phyloP scores from a whole-genome alignment of 30 jellyfish, hydroid and myxozoan species.

The Rhopilema esculentum region DNA sequence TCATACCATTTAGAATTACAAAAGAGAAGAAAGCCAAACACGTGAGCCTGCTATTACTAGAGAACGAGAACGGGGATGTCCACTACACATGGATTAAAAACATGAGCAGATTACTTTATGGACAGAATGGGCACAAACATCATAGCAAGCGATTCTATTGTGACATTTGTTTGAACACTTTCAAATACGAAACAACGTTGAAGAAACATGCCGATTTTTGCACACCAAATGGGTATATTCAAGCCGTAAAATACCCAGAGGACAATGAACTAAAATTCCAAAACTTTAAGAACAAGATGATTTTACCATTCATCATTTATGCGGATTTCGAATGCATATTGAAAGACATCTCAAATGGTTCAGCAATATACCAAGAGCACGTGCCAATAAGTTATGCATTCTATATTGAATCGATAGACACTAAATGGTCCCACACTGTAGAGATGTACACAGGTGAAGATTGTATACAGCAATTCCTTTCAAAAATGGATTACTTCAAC shows the following conservation, averaged over 20 bases:
- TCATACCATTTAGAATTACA: too few relatives aligned
- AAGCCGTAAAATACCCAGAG: slow-evolving; percentile 51
- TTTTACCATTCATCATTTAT: too few relatives aligned
- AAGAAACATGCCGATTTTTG: slow-evolving; percentile 30
- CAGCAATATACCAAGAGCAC: slow-evolving; percentile 28
- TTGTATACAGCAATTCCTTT: slow-evolving; percentile 24
- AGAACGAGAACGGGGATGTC: too few relatives aligned
- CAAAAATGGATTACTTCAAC: slow-evolving; percentile 13
- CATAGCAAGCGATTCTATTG: too few relatives aligned
- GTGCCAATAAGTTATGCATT: slow-evolving; percentile 52
- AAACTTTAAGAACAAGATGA: slow-evolving; percentile 34
- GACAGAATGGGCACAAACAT: too few relatives aligned
- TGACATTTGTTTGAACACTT: too few relatives aligned
- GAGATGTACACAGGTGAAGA: slow-evolving; percentile 55
- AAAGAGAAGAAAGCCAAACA: too few relatives aligned
- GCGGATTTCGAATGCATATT: slow-evolving; percentile 19
- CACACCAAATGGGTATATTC: slow-evolving; percentile 29
- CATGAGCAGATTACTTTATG: too few relatives aligned
- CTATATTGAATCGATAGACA: slow-evolving; percentile 38
- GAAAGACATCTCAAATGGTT: slow-evolving; percentile 3
- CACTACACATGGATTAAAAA: too few relatives aligned
- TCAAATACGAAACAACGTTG: slow-evolving; percentile 3
- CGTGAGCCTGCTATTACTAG: too few relatives aligned
- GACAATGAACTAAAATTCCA: slow-evolving; percentile 19
- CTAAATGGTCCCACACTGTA: slow-evolving; percentile 25